Evolutionary conservation across 2,113 vertebrate genomes (phyloP).

Genomic region (Gymnogyps californianus): DNA sequence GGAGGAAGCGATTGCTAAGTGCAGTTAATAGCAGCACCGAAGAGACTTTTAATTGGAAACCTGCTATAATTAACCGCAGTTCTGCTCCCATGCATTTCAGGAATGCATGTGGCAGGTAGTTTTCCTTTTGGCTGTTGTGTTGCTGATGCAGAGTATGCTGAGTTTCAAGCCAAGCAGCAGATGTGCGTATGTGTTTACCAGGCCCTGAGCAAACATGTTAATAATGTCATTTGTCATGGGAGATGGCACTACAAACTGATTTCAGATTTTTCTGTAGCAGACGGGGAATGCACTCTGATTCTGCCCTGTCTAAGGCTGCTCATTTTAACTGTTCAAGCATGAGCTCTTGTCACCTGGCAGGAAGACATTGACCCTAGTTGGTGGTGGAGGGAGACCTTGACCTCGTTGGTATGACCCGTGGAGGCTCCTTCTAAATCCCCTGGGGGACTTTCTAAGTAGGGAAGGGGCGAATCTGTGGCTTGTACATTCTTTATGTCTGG

Average conservation of each 20-base stretch:
- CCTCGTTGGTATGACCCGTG: not conserved
- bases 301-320: conserved; percentile 12
- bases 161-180: not conserved
- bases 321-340: not conserved
- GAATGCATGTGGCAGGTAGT: not conserved
- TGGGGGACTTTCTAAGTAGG: conserved; percentile 36
- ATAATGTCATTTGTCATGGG: not conserved
- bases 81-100: not conserved
- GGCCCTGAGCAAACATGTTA: not conserved
- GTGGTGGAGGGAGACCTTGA: conserved; percentile 38
- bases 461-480: conserved; percentile 9
- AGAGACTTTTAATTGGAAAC: conserved; percentile 7
- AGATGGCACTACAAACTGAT: not conserved
- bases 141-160: not conserved
- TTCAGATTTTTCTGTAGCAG: not conserved
- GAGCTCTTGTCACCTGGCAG: conserved; percentile 35
- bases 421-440: conserved; percentile 53
- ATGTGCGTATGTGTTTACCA: not conserved
- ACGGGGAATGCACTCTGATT: not conserved
- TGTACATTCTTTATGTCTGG: conserved; percentile 43
- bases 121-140: not conserved
- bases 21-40: not conserved
- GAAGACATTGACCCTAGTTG: conserved; percentile 1
- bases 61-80: not conserved
- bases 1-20: not conserved